Evolutionary conservation across 2,113 vertebrate genomes (phyloP), one percentile per base, ranked within the genome.

Genomic region (Proterorhinus semilunaris): DNA sequence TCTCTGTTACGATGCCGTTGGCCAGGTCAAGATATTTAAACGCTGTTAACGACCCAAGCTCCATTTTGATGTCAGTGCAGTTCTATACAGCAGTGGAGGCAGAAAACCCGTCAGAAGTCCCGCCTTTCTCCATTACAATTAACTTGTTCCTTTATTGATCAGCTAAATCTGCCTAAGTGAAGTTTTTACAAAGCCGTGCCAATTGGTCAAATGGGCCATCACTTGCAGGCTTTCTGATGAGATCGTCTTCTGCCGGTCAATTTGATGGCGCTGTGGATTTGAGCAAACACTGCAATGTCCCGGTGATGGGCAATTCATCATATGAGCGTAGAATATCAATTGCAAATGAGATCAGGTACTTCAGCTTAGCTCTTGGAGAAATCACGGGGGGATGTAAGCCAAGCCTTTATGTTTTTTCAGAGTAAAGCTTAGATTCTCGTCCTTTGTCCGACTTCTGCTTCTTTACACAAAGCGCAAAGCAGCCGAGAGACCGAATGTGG

Each of bases 61-160:
- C 55, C 75, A 27, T 17, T 16, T 6, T 65, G 62, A 76, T 69
- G 66, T 61, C 43, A 57, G 70, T 48, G 36, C 55, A 69, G 66
- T 74, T 55, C 51, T 16, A 66, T 68, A 52, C 51, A 21, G 62
- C 68, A 70, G 71, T 62, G 21, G 11, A 13, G 11, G 55, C 55
- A 58, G 27, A 72, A 61, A 75, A 62, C 66, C 82, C 76, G 81
- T 84, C 81, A 72, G 62, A 72, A 76, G 70, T 74, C 68, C 36
- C 44, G 68, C 71, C 68, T 58, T 27, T 70, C 77, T 78, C 78
- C 75, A 84, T 87, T 81, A 68, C 54, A 78, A 76, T 85, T 81
- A 17, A 80, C 83, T 84, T 82, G 74, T 74, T 66, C 42, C 63
- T 55, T 55, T 51, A 45, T 69, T 83, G 67, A 66, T 70, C 62